Base-by-base conservation (phyloP, 2,888 invertebrate species). In the Psylliodes chrysocephalus region DNA sequence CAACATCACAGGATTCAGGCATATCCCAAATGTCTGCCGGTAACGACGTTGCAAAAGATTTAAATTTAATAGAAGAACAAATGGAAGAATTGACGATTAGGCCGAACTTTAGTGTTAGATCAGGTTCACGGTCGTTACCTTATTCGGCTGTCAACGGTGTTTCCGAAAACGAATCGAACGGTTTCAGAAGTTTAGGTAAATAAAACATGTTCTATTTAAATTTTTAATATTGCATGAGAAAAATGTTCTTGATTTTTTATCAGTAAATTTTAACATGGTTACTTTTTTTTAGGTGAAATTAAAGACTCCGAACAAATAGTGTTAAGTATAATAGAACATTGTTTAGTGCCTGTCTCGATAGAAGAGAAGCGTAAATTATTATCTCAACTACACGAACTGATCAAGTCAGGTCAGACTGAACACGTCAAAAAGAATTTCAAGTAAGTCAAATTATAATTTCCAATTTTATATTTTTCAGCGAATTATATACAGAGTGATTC, bases 1-100 rank as follows among this genome's bases (percentile, higher is more conserved):
- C 90, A 72, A 91, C 91, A 14, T 94, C 93, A 69, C 93, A 94
- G 78, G 95, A 95, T 80, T 93, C 93, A 5, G 95, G 95, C 2
- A 95, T 95, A 75, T 92, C 92, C 68, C 94, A 94, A 82, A 92
- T 93, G 90, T 91, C 90, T 0, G 85, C 83, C 17, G 84, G 83
- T 40, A 81, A 82, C 60, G 85, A 85, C 73, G 79, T 84, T 44
- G 81, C 82, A 66, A 80, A 77, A 70, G 82, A 82, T 61, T 76
- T 81, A 17, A 85, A 84, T n/a, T 83, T 83, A 38, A 77, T 87
- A n/a, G 87, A 87, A 71, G 87, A 87, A 72, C 82, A 84, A 69
- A 81, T 86, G 77, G 87, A 87, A 73, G 85, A 85, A 40, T 77
- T 86, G 25, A 81, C 81, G 14, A 73, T 85, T 30, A 72, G 75